Evolutionary conservation across 1,140 invertebrate genomes (phyloP), one percentile per base, ranked within the genome.

Genomic region (Aleiodes sp.): DNA sequence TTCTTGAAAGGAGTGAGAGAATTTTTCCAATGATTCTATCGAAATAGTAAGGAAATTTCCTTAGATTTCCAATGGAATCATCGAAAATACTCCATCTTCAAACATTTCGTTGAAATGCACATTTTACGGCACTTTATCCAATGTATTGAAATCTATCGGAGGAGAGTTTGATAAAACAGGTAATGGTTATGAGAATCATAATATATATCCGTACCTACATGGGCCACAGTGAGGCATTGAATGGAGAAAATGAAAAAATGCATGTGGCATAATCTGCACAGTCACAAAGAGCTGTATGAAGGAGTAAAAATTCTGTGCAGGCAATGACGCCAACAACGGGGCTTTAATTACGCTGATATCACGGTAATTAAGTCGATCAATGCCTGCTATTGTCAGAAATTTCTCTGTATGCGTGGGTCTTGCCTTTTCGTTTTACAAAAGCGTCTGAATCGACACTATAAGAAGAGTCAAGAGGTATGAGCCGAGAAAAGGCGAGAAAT

Each of bases 341-440:
- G 73, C 78, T 83, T 83, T 84, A 84, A 84, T 84, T 84, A 82
- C 80, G 75, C 76, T 78, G 80, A 84, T 84, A 84, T 84, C 83
- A 83, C 80, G 82, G 80, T 82, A 79, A 84, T 83, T 83, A 82
- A 80, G 76, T 71, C 76, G 80, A 79, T 84, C 80, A 82, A 84
- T 83, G 77, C 75, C 69, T 72, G 59, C 75, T 74, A 84, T 84
- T 84, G 77, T 84, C 70, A 67, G 28, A 62, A 64, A 59, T 28
- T 31, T 59, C 43, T 65, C 43, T 21, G 6, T 52, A 10, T 65
- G 46, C 19, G 19, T 52, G 21, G 2, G 2, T 21, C 16, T 12
- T 4, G 10, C 46, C 21, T 21, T 52, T 14, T 31, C 4, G 14
- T 61, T 35, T 35, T 28, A 29, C 35, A 19, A 16, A 35, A 29